Percentiles rank a stretch among this genome's conserved stretches.
Conservation (phyloP, 2,113 vertebrate species). For the Mustelus asterias region DNA sequence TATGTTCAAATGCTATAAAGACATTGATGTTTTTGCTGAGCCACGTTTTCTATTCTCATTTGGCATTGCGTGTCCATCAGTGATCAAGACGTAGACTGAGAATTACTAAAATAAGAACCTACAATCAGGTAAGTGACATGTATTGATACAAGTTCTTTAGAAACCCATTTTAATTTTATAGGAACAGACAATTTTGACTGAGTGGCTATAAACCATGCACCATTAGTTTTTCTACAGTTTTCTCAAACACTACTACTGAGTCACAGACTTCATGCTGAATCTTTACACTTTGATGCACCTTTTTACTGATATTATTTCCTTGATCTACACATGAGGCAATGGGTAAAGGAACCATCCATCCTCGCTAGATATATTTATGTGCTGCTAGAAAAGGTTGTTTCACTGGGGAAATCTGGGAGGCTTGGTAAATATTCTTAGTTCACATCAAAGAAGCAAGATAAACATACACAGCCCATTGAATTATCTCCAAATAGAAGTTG, state of each 20-base stretch:
- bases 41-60: background rate
- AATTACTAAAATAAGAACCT: background rate
- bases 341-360: background rate
- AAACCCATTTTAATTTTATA: background rate
- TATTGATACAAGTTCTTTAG: background rate
- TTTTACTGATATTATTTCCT: background rate
- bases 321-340: slow-evolving; percentile 1
- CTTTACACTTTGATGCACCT: background rate
- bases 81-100: background rate
- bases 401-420: background rate
- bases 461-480: background rate
- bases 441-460: slow-evolving; percentile 10
- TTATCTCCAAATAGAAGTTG: slow-evolving; percentile 9
- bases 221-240: background rate
- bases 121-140: background rate
- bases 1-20: background rate
- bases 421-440: slow-evolving; percentile 4
- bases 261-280: background rate
- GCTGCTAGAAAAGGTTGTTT: background rate
- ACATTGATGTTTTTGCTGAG: background rate
- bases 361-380: background rate
- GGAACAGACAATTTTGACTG: background rate
- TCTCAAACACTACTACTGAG: background rate
- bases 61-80: background rate
- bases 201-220: background rate